phyloP scores from a whole-genome alignment of 1,140 invertebrate genomes.

The Argopecten irradians region DNA sequence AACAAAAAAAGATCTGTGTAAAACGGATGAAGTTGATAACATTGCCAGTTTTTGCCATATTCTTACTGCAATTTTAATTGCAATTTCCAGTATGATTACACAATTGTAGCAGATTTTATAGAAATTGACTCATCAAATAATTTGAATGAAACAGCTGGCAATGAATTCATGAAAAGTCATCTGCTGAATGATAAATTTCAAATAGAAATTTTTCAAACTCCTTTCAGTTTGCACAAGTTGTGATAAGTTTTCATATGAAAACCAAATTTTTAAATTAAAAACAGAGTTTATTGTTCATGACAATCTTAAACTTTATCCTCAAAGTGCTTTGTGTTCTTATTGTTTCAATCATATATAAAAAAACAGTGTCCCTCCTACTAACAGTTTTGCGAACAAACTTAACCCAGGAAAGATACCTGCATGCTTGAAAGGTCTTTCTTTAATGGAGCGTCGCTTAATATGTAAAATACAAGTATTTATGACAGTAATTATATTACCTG shows the following conservation, averaged over 20 bases:
- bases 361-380: slow-evolving; percentile 27
- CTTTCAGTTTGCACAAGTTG: slow-evolving; percentile 27
- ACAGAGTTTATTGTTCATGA: not conserved
- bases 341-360: slow-evolving; percentile 27
- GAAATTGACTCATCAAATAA: too few relatives aligned
- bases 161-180: too few relatives aligned
- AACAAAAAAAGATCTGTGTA: too few relatives aligned
- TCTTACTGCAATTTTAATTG: too few relatives aligned
- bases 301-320: not conserved
- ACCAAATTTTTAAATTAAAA: not conserved
- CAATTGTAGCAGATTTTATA: too few relatives aligned
- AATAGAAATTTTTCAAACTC: not conserved
- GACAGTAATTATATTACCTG: slow-evolving; percentile 27
- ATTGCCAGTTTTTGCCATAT: too few relatives aligned
- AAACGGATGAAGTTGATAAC: too few relatives aligned
- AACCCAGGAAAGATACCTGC: slow-evolving; percentile 29
- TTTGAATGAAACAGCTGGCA: too few relatives aligned
- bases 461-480: slow-evolving; percentile 31
- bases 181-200: not conserved
- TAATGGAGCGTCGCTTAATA: slow-evolving; percentile 35
- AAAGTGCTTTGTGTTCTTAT: slow-evolving; percentile 16
- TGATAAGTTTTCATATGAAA: slow-evolving; percentile 29
- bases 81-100: too few relatives aligned
- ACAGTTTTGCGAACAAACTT: not conserved
- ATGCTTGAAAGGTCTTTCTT: slow-evolving; percentile 27